A percentile compares a stretch with the other conserved stretches of the same genome.
Evolutionary conservation across 2,113 vertebrate genomes (phyloP).

Genomic region (Nyctibius bracteatus): DNA sequence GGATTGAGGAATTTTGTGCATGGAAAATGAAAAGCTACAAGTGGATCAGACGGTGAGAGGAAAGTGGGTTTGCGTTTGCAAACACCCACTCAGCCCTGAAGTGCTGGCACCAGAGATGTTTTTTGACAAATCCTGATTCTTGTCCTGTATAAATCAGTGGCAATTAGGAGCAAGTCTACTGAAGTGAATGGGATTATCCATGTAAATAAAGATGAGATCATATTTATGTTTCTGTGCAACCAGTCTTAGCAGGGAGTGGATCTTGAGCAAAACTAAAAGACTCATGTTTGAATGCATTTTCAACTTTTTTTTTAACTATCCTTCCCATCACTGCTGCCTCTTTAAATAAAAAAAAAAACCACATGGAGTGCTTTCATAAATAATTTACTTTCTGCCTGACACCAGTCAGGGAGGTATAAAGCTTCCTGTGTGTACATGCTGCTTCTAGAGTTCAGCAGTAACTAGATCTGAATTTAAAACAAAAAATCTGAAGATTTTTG

Average conservation of each 20-base stretch:
- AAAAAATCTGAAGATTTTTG: slow-evolving; percentile 15
- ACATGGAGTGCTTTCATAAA: slow-evolving; percentile 28
- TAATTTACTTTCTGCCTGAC: slow-evolving; percentile 55
- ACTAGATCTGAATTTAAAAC: slow-evolving; percentile 46
- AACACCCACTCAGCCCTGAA: not conserved
- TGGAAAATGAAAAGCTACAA: not conserved
- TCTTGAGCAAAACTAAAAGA: not conserved
- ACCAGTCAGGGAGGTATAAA: slow-evolving; percentile 44
- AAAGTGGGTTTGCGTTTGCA: not conserved
- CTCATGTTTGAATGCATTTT: not conserved
- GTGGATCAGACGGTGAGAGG: not conserved
- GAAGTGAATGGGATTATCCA: not conserved
- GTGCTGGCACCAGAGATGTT: not conserved
- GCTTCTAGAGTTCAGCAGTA: slow-evolving; percentile 33
- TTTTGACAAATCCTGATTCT: not conserved
- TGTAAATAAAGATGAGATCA: not conserved
- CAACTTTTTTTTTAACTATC: not conserved
- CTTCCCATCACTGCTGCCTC: not conserved
- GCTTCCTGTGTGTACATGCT: slow-evolving; percentile 14
- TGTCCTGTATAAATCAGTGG: not conserved
- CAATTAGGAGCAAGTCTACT: not conserved
- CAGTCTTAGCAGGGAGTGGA: not conserved
- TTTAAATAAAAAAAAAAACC: slow-evolving; percentile 45
- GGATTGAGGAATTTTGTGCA: not conserved
- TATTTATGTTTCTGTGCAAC: not conserved